A percentile compares a stretch with the other conserved stretches of the same genome.
These are phyloP conservation scores for Melanogrammus aeglefinus DNA, from an alignment of 2,797 vertebrate species.

Conservation along the genomic window DNA sequence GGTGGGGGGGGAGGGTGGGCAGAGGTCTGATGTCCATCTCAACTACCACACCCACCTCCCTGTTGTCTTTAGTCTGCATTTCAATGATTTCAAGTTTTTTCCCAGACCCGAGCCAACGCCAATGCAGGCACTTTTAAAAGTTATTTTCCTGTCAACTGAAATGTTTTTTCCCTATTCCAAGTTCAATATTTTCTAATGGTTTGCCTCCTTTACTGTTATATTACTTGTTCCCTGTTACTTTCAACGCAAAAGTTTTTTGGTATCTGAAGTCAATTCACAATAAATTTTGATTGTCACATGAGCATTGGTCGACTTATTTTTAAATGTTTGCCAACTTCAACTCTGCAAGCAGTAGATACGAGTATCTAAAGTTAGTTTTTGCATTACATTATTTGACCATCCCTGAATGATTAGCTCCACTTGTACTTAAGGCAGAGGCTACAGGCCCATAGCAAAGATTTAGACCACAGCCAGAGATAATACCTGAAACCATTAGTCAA, in stretches of 20 bases:
- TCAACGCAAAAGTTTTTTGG: constrained; percentile 40
- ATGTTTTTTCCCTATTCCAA: background rate
- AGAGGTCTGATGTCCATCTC: background rate
- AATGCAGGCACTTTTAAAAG: constrained; percentile 25
- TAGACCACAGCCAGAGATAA: background rate
- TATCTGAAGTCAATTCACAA: constrained; percentile 49
- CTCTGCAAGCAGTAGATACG: too few species aligned
- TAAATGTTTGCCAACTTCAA: background rate
- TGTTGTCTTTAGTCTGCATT: background rate
- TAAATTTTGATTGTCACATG: constrained; percentile 59
- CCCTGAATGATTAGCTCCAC: background rate
- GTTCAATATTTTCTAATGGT: constrained; percentile 28
- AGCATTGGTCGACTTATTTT: background rate
- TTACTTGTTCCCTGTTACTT: constrained; percentile 27
- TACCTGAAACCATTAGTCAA: too few species aligned
- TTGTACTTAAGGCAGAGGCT: background rate
- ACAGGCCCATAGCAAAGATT: background rate
- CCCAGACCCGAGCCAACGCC: constrained; percentile 22
- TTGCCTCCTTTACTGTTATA: constrained; percentile 29
- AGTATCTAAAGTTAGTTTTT: background rate
- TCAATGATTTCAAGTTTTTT: background rate
- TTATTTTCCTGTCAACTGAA: constrained; percentile 15
- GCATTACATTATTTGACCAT: too few species aligned
- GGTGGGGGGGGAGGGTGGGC: background rate
- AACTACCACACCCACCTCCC: background rate